Base-by-base conservation (phyloP, 2,888 invertebrate species). In the Dyspetes luteomarginatus region DNA sequence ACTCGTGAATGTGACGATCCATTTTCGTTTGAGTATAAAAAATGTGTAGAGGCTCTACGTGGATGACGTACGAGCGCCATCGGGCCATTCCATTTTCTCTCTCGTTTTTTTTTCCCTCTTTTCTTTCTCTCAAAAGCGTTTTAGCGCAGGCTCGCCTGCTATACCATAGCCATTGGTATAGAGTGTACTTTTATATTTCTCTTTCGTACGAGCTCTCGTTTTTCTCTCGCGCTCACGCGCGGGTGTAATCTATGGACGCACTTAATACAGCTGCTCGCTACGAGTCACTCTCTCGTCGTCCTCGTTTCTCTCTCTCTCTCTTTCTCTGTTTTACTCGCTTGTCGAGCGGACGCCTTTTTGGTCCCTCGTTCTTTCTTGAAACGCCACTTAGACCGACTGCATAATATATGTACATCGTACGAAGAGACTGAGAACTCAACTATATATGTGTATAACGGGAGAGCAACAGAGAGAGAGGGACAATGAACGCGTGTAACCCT, bases 201-300 rank as follows among this genome's bases (percentile, higher is more conserved):
- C 75, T 80, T 60, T 75, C 69, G 71, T 71, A 24, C 71, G 60
- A 71, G 78, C 74, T 69, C 64, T 45, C 77, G 55, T 48, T 71
- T 15, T 30, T 60, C 48, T 30, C 64, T 74, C 64, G 15, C 17
- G 19, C 19, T 15, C 36, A 9, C 62, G 73, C 81, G 72, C 79
- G 77, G 74, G 81, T 82, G 86, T 91, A 91, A 91, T 91, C 91
- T 91, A 91, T 91, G 89, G 90, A 86, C 90, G 89, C 91, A 91
- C 91, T 91, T 91, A 91, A 90, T 90, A 89, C 91, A 89, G 89
- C 90, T 89, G 89, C 89, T 89, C 87, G 83, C 85, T 84, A 73
- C 85, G 84, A 86, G 86, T 86, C 86, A 84, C 87, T 85, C 86
- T 83, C 83, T 82, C 79, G 26, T 77, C 74, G 72, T 48, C 43